Evolutionary conservation across 2,888 invertebrate genomes (phyloP), one percentile per base, ranked within the genome.

Genomic region (Bellardia pandia): DNA sequence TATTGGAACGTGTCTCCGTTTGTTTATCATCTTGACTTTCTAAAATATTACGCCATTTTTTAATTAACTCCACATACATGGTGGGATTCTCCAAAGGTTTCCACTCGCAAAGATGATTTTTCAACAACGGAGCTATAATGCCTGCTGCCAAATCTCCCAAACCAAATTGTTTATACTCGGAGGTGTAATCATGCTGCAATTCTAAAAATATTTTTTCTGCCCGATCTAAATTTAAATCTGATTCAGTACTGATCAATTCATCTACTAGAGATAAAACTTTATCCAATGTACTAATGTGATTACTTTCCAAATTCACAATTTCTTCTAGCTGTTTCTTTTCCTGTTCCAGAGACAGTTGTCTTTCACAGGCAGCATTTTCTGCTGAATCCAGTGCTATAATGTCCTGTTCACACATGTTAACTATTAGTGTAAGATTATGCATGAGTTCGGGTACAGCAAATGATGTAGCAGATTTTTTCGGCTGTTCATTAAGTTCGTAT

Each of bases 351-450:
- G 96, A 96, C 0, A 97, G 95, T 7, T 97, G 95, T 89, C 96
- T 95, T 91, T 99, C 98, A 90, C 96, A 96, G 8, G 97, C 96
- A 88, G 96, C 95, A 71, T 96, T 95, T 3, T 96, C 95, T 88
- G 96, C 95, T 78, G 97, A 95, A 85, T 98, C 98, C 90, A 97
- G 96, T 90, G 96, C 95, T 79, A 99, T 96, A 77, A 99, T 99
- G 89, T 98, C 97, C 94, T 99, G 98, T 94, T 99, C 99, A 86
- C 98, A 97, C 94, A 98, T 96, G 89, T 98, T 98, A 0, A 99
- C 97, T 89, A 99, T 94, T 14, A 99, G 94, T 92, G 98, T 96
- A 58, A 99, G 94, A 94, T 99, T 99, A 92, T 99, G 98, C 88
- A 96, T 95, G 3, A 99, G 95, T 93, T 99, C 99, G 0, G 99